Base-by-base conservation (phyloP, 2,113 vertebrate species). In the Collichthys lucidus region DNA sequence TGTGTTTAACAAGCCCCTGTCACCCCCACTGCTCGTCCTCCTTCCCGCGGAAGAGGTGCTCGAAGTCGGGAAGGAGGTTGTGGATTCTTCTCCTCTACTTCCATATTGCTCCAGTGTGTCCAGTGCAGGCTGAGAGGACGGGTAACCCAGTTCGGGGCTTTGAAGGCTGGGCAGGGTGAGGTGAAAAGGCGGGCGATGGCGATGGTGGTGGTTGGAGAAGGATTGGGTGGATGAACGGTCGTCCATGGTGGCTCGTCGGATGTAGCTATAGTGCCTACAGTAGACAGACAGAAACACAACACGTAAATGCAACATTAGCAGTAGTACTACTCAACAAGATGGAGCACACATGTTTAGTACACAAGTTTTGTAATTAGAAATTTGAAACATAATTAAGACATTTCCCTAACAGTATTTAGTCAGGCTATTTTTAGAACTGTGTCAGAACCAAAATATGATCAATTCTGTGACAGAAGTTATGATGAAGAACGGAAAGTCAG, bases 191-290 rank as follows among this genome's bases (percentile, higher is more conserved):
- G 80, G 65, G 7, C 31, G 84, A 0, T 69, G 86, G 74, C 40
- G 76, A 50, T 82, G 90, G 55, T 86, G 90, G 64, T 74, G 88
- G 87, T 77, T 84, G 56, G 89, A 20, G 89, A 91, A 91, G 74
- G 84, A 77, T 11, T 86, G 79, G 26, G 87, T 61, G 16, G 88
- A 64, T 22, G 91, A 83, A 31, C 35, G 68, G 65, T 91, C 85
- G 4, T 93, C 92, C 93, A 94, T 94, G 64, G 71, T 62, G 56
- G 19, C 17, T 56, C 16, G 12, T 4, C 74, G 59, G 69, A 63
- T 80, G 80, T 60, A 57, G 68, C 66, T 88, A 90, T 22, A 84
- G 70, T 35, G 44, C 67, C 88, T 91, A 2, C 1, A 57, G 46
- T 17, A 66, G 14, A 72, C 11, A 59, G 49, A 75, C 44, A 89